phyloP scores from a whole-genome alignment of 1,140 invertebrate species.

The Antheraea pernyi region DNA sequence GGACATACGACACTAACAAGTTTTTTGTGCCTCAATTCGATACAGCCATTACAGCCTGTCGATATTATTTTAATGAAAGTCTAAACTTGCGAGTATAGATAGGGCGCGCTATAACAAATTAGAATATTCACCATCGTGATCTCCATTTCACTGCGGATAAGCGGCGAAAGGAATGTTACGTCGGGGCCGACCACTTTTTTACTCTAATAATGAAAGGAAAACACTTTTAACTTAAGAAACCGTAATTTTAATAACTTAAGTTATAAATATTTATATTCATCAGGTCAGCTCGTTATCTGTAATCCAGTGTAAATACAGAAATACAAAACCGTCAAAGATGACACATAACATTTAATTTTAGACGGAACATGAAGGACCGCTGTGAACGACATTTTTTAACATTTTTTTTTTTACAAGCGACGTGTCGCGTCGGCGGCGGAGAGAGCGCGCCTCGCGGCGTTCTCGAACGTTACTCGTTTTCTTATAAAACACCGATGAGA shows the following conservation, averaged over 20 bases:
- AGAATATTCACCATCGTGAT: constrained; percentile 69
- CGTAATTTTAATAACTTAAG: constrained; percentile 82
- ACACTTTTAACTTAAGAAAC: constrained; percentile 83
- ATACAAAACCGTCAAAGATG: constrained; percentile 81
- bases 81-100: constrained; percentile 44
- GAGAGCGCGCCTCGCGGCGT: constrained; percentile 57
- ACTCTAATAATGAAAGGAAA: constrained; percentile 77
- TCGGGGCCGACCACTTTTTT: constrained; percentile 67
- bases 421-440: constrained; percentile 60
- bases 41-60: constrained; percentile 73
- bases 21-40: constrained; percentile 74
- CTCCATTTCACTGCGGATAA: constrained; percentile 75
- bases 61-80: constrained; percentile 57
- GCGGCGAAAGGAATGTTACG: constrained; percentile 76
- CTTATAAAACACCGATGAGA: constrained; percentile 74
- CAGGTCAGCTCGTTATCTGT: constrained; percentile 81
- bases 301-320: constrained; percentile 81
- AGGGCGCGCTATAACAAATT: constrained; percentile 17
- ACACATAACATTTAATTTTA: constrained; percentile 81
- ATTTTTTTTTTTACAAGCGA: constrained; percentile 76
- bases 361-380: constrained; percentile 78
- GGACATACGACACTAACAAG: constrained; percentile 72
- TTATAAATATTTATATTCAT: constrained; percentile 82
- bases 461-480: constrained; percentile 76
- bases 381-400: constrained; percentile 78